Evolutionary conservation across 2,888 invertebrate species (phyloP), one percentile per base, ranked within the genome.

Genomic region (Syrphus vitripennis): DNA sequence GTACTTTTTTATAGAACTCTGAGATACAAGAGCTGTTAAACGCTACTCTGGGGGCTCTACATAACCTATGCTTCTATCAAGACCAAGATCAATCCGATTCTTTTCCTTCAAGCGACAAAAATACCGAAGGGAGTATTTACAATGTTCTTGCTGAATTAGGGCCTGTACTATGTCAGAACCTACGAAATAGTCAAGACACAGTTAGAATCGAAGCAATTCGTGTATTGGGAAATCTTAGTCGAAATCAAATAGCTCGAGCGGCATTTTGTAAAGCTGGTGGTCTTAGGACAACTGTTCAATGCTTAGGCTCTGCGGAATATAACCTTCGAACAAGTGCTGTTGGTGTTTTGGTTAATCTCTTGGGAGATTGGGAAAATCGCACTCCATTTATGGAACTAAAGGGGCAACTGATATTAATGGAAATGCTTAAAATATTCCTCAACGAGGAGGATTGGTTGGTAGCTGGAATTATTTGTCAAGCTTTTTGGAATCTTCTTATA

Each of bases 321-420:
- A 95, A 95, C 88, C 93, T 97, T 16, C 94, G 97, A 0, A 95
- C 95, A 90, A 95, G 97, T 6, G 95, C 96, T 2, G 95, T 96
- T 76, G 97, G 97, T 1, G 96, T 97, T 45, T 93, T 97, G 65
- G 97, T 97, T 21, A 97, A 97, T 93, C 94, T 97, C 89, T 95
- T 95, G 90, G 94, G 95, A 12, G 95, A 94, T 87, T 93, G 93
- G 88, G 93, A 94, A 88, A 94, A 94, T 79, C 92, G 95, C 55
- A 90, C 91, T 29, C 92, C 94, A 31, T 94, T 95, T 67, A 92
- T 94, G 88, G 93, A 93, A 72, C 90, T 93, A 12, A 92, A 92
- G 61, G 95, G 95, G 1, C 92, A 94, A n/a, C 89, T 91, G 21
- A 92, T 94, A 89, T 88, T 94, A 71, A 92, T 95, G 7, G 92